Evolutionary conservation across 2,113 vertebrate genomes (phyloP).

Genomic region (Alaudala cheleensis): DNA sequence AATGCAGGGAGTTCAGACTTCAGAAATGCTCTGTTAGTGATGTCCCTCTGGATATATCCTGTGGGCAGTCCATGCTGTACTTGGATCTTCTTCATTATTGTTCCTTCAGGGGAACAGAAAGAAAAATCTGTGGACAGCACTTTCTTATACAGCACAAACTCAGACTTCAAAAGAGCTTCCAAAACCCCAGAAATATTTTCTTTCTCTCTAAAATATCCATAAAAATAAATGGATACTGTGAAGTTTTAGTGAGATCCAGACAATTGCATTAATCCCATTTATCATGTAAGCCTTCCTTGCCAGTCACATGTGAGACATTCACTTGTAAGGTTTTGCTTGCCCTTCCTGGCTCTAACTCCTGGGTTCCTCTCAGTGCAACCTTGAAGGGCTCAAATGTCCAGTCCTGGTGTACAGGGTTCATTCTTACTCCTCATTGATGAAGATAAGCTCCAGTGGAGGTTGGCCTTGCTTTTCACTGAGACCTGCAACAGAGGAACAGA

Average conservation of each 20-base stretch:
- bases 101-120: not conserved
- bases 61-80: not conserved
- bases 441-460: slow-evolving; percentile 77
- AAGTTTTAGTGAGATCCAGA: not conserved
- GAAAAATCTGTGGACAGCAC: not conserved
- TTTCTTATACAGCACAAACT: not conserved
- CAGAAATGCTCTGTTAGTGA: not conserved
- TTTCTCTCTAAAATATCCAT: not conserved
- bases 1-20: not conserved
- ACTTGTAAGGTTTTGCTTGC: not conserved
- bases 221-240: not conserved
- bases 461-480: slow-evolving; percentile 54
- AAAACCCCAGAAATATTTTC: not conserved
- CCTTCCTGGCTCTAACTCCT: slow-evolving; percentile 50
- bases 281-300: not conserved
- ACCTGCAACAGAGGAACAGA: slow-evolving; percentile 57
- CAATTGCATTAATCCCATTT: not conserved
- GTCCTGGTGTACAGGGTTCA: slow-evolving; percentile 53
- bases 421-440: slow-evolving; percentile 83
- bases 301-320: not conserved
- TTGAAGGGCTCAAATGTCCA: slow-evolving; percentile 62
- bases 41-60: not conserved
- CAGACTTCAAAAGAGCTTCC: not conserved
- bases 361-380: slow-evolving; percentile 45
- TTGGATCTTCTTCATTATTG: not conserved